Base-by-base conservation (phyloP, 2,888 invertebrate genomes). In the Epinotia brunnichana region DNA sequence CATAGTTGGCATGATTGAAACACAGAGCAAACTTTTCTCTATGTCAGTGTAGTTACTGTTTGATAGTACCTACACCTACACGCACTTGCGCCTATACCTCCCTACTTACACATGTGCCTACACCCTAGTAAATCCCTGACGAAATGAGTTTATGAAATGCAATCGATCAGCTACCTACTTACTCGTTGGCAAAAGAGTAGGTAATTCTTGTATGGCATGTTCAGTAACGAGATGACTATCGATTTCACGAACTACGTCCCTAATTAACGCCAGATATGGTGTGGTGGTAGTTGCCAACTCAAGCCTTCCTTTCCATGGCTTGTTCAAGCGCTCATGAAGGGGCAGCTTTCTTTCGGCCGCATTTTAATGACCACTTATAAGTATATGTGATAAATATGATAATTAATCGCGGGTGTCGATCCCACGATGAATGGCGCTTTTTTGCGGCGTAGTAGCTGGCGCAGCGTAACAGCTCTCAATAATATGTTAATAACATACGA, bases 281-380 rank as follows among this genome's bases (percentile, higher is more conserved):
- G 21, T 57, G 72, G 72, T 13, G 17, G 56, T 35, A 44, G 67
- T 56, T 62, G 44, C 4, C 24, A 13, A 21, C 41, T 9, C 44
- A 56, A 10, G 13, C 15, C 60, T 69, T 4, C 51, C 15, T 39
- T 35, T 59, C 48, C 24, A 48, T 53, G 17, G 15, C 39, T 53
- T 39, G 57, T 61, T 51, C 61, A 69, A 70, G 64, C 76, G 76
- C 72, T 77, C 77, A 78, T 82, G 80, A 82, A 82, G 81, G 81
- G 77, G 53, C 73, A 77, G 77, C 80, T 80, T 82, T 82, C 77
- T 76, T 67, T 76, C 69, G 75, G 10, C 61, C 73, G 68, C 68
- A 63, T 73, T 72, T 67, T 63, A 54, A 63, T 66, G 39, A 17
- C 17, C 19, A 54, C 56, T 60, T 53, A 68, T 56, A 7, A 4